A percentile compares a stretch with the other conserved stretches of the same genome.
Evolutionary conservation across 2,888 invertebrate species (phyloP).

Genomic region (Bimastos eiseni): DNA sequence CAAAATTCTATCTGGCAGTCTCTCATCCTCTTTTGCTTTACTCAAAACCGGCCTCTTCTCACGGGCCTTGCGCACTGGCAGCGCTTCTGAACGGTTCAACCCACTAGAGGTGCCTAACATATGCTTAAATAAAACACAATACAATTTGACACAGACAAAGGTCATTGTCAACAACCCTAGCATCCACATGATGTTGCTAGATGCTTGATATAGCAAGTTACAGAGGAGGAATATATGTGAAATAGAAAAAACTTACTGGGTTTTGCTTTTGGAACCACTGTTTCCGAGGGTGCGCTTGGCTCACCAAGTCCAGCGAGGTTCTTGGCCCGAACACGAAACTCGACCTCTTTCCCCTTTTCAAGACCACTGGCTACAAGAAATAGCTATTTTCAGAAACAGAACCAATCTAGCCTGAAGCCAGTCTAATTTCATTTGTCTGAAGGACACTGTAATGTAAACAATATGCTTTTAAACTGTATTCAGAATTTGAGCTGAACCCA

Average conservation of each 20-base stretch:
- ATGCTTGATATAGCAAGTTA: neutral
- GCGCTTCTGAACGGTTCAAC: too few species aligned
- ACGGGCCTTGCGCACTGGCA: too few species aligned
- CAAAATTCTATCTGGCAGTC: too few species aligned
- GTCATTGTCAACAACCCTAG: too few species aligned
- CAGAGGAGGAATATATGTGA: neutral
- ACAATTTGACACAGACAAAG: too few species aligned
- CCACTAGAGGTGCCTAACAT: too few species aligned
- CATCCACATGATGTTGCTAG: too few species aligned
- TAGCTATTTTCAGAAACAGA: neutral
- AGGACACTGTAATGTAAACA: neutral
- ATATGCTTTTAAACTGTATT: neutral
- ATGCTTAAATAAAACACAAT: too few species aligned
- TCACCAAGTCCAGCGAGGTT: constrained; percentile 96
- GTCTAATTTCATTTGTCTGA: neutral
- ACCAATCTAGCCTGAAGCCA: neutral
- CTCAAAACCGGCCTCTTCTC: too few species aligned
- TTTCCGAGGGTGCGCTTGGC: constrained; percentile 80
- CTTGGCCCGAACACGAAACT: constrained; percentile 86
- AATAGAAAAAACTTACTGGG: constrained; percentile 49
- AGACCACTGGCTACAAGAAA: constrained; percentile 62
- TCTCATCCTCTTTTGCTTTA: too few species aligned
- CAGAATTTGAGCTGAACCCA: neutral
- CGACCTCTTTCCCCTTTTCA: constrained; percentile 88
- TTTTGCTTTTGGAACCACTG: constrained; percentile 84